These are phyloP conservation scores for Macrotis lagotis DNA, from an alignment of 2,113 vertebrate genomes.

Conservation along the genomic window DNA sequence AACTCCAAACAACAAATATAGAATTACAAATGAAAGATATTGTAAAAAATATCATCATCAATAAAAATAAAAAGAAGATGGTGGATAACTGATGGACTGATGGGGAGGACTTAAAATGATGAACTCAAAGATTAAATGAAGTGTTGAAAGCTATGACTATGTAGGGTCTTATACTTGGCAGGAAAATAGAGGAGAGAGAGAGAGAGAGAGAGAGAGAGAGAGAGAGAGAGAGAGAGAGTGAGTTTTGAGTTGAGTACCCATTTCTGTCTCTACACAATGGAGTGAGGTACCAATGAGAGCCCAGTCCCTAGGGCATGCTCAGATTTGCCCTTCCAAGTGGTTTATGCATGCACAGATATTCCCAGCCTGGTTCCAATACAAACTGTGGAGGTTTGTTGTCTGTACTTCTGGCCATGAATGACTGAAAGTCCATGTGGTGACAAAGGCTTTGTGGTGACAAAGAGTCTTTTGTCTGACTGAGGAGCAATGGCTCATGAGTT, in stretches of 20 bases:
- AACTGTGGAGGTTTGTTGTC: background rate
- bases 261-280: background rate
- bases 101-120: background rate
- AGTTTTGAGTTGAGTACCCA: background rate
- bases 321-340: background rate
- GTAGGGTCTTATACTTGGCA: background rate
- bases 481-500: background rate
- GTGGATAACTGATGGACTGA: background rate
- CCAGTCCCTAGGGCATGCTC: background rate
- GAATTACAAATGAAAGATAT: background rate
- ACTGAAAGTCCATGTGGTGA: background rate
- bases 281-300: background rate
- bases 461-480: background rate
- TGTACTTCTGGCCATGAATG: background rate
- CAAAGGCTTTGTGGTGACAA: background rate
- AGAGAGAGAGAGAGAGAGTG: background rate
- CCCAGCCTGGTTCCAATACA: background rate
- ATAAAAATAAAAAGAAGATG: background rate
- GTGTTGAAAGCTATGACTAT: background rate
- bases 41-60: background rate
- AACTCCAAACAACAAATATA: background rate
- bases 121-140: background rate
- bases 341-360: background rate
- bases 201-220: too few species aligned
- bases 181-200: background rate